Conservation (phyloP, 37 sponge, comb jelly and placozoan species). For the Diacarnus erythraeanus region DNA sequence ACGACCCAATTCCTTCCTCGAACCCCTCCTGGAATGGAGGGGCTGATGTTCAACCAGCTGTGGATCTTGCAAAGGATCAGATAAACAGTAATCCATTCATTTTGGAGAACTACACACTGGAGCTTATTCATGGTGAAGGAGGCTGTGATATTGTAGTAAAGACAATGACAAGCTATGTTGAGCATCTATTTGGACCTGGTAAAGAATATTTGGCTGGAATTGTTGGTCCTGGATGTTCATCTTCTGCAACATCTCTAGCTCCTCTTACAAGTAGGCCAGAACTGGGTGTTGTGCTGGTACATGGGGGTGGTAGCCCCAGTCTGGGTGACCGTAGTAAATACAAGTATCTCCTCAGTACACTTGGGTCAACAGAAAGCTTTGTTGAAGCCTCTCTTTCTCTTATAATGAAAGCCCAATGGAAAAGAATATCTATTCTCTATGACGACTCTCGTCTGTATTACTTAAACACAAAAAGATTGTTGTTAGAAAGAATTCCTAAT, state of each 20-base stretch:
- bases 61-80: background rate
- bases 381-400: background rate
- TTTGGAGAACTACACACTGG: slow-evolving; percentile 6
- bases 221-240: slow-evolving; percentile 42
- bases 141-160: slow-evolving; percentile 14
- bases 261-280: background rate
- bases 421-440: background rate
- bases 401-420: slow-evolving; percentile 1
- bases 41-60: background rate
- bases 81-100: background rate
- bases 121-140: slow-evolving; percentile 25
- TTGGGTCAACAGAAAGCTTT: slow-evolving; percentile 18
- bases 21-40: slow-evolving; percentile 8
- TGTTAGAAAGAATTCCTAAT: background rate
- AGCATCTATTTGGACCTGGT: background rate
- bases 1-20: background rate
- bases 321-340: slow-evolving; percentile 3
- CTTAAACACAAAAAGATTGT: background rate
- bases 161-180: background rate
- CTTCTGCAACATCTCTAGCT: background rate
- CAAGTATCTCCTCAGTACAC: slow-evolving; percentile 12
- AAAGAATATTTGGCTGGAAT: slow-evolving; percentile 22
- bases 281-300: slow-evolving; percentile 17
- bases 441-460: slow-evolving; percentile 13
- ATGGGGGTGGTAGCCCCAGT: slow-evolving; percentile 11